A percentile compares a stretch with the other conserved stretches of the same genome.
phyloP scores from a whole-genome alignment of 2,888 invertebrate genomes.

The Drosophila percnosoma region DNA sequence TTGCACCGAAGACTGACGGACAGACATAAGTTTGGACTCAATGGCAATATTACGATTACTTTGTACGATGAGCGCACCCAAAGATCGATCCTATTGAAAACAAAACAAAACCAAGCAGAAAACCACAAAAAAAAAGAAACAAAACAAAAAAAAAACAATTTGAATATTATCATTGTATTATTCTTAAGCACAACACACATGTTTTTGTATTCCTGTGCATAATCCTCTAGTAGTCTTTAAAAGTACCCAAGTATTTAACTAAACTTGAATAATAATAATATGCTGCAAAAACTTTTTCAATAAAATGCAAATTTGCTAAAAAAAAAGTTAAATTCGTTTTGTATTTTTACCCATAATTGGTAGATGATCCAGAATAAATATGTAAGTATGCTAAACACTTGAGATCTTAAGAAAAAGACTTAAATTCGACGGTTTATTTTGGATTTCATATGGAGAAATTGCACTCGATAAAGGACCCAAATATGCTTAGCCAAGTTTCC shows the following conservation, averaged over 20 bases:
- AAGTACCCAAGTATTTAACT: slow-evolving; percentile 57
- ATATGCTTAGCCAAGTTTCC: not conserved
- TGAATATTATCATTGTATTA: slow-evolving; percentile 51
- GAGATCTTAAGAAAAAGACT: not conserved
- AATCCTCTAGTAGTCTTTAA: slow-evolving; percentile 63
- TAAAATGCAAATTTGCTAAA: slow-evolving; percentile 46
- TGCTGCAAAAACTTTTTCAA: slow-evolving; percentile 55
- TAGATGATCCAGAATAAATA: too few species aligned
- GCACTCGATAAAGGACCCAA: not conserved
- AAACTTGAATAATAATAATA: slow-evolving; percentile 34
- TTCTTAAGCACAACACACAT: slow-evolving; percentile 34
- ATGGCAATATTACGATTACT: slow-evolving; percentile 50
- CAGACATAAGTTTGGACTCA: slow-evolving; percentile 66
- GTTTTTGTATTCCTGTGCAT: slow-evolving; percentile 66
- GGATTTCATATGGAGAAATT: not conserved
- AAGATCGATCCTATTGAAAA: slow-evolving; percentile 49
- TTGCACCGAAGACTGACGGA: slow-evolving; percentile 67
- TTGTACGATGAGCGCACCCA: slow-evolving; percentile 45
- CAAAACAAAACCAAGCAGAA: not conserved
- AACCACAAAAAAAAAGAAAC: not conserved
- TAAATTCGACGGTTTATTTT: not conserved
- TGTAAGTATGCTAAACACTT: not conserved
- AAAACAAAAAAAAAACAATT: slow-evolving; percentile 20
- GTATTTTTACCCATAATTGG: not conserved
- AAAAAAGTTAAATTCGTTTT: not conserved